Evolutionary conservation across 2,888 invertebrate species (phyloP).

Genomic region (Pheosia gnoma): DNA sequence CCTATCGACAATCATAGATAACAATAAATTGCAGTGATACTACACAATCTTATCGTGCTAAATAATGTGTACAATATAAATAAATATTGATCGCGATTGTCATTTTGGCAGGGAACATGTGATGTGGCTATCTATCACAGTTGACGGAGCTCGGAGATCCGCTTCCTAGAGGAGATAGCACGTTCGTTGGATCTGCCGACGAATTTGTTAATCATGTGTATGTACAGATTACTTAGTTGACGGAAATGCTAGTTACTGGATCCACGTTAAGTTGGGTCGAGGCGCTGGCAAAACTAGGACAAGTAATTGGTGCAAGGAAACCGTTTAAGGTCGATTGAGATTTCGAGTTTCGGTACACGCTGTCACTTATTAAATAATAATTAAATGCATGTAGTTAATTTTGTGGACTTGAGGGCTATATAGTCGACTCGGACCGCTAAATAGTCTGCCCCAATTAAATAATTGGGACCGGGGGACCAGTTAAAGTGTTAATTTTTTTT

Average conservation of each 20-base stretch:
- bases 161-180: slow-evolving; percentile 59
- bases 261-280: neutral
- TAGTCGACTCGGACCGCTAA: no score
- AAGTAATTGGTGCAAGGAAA: slow-evolving; percentile 8
- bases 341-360: slow-evolving; percentile 7
- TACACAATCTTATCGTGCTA: slow-evolving; percentile 40
- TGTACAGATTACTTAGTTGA: slow-evolving; percentile 55
- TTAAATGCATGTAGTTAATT: neutral
- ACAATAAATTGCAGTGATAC: slow-evolving; percentile 31
- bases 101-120: slow-evolving; percentile 46
- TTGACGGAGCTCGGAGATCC: slow-evolving; percentile 64
- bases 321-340: slow-evolving; percentile 1
- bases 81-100: slow-evolving; percentile 42
- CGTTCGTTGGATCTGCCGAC: slow-evolving; percentile 59
- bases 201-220: slow-evolving; percentile 58
- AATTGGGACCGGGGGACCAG: no score
- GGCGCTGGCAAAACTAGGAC: slow-evolving; percentile 4
- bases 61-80: slow-evolving; percentile 40
- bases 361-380: slow-evolving; percentile 2
- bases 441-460: no score
- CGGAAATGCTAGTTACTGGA: slow-evolving; percentile 33
- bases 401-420: neutral
- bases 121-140: slow-evolving; percentile 58
- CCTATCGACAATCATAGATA: slow-evolving; percentile 18
- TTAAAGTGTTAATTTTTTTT: no score